Evolutionary conservation across 2,113 vertebrate genomes (phyloP), one percentile per base, ranked within the genome.

Genomic region (Mobula birostris): DNA sequence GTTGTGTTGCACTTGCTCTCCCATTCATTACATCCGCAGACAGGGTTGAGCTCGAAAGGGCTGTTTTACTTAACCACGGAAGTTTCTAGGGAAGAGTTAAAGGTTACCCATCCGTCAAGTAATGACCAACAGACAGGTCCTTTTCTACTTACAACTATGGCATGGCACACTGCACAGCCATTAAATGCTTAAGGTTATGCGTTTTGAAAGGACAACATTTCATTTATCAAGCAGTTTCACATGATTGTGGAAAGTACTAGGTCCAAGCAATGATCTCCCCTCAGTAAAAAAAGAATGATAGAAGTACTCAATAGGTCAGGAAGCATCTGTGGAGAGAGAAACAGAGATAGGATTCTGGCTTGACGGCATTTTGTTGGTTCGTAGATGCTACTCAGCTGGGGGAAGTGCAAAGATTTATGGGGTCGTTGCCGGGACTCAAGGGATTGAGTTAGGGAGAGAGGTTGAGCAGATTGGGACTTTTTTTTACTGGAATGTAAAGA

Each of bases 71-170:
- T 27, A 48, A 56, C 29, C 70, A 76, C 74, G 56, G 74, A 93
- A 93, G 91, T 68, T 74, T 14, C 11, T 15, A 70, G 70, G 36
- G 40, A 74, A 29, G 32, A 76, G 72, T 74, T 74, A 74, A 93
- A 74, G 91, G 19, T 93, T 27, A 74, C 91, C 32, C 36, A 76
- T 93, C 40, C 74, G 68, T 76, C 91, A 74, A 14, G 36, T 93
- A 76, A 93, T 56, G 56, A 29, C 40, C 36, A 93, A 93, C 68
- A 76, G 70, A 66, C 58, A 90, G 85, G 8, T 63, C 72, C 24
- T 74, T 74, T 74, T 93, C 91, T 93, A 68, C 56, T 93, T 9
- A 76, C 11, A 48, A 56, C 63, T 17, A 58, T n/a, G 11, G 90
- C 36, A 14, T 74, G 90, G 90, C 29, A 36, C n/a, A 68, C 29